Conservation (phyloP, 37 sponge, comb jelly and placozoan genomes). For the Geodia barretti region DNA sequence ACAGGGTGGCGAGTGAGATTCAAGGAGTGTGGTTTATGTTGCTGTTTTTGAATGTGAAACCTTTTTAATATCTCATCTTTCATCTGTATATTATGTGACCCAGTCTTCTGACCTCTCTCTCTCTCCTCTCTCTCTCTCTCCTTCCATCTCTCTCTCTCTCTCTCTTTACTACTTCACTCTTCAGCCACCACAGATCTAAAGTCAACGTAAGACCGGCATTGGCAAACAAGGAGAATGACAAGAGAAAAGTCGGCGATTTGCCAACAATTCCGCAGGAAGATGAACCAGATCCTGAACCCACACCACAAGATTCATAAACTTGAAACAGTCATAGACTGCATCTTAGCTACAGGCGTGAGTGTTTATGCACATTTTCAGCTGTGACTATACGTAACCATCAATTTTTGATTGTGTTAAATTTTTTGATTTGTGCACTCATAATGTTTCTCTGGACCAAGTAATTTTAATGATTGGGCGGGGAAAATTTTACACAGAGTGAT, state of each 20-base stretch:
- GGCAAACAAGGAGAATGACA: conserved; percentile 61
- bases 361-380: not conserved
- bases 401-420: not conserved
- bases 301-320: not conserved
- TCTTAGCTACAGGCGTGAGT: not conserved
- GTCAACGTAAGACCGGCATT: too few species aligned
- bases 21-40: too few species aligned
- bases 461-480: too few species aligned
- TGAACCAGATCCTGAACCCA: not conserved
- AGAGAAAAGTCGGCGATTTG: not conserved
- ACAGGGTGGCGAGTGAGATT: too few species aligned
- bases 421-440: not conserved
- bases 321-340: too few species aligned
- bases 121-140: conserved; percentile 10
- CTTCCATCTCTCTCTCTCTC: too few species aligned
- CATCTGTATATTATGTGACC: not conserved
- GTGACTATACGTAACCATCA: not conserved
- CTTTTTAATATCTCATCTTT: too few species aligned
- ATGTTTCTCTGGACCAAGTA: not conserved
- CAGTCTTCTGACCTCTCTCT: not conserved
- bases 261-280: not conserved
- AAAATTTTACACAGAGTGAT: too few species aligned
- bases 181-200: too few species aligned
- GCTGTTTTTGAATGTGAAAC: too few species aligned
- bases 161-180: too few species aligned